Evolutionary conservation across 1,140 invertebrate genomes (phyloP), one percentile per base, ranked within the genome.

Genomic region (Drosophila fuyamai): DNA sequence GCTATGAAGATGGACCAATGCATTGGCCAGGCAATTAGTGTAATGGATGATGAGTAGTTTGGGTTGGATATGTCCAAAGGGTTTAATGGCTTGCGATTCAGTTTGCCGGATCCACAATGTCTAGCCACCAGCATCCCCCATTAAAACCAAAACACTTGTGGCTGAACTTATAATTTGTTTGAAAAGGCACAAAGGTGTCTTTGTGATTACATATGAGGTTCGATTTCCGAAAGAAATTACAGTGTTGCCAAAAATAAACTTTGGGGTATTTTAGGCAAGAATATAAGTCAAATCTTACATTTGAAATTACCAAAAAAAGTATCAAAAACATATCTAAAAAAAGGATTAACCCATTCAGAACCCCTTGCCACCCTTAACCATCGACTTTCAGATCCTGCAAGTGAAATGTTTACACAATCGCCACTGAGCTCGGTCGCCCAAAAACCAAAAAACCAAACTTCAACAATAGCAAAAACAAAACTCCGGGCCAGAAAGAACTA

Each of bases 381-480:
- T 14, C 43, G 9, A 23, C 43, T 23, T 53, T 44, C n/a, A 35
- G 35, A 27, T 73, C 54, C 83, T 86, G 83, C 67, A 83, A 79
- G 62, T 88, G 83, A 86, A 86, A 82, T 86, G 83, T 86, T 86
- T 86, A 78, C 80, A 80, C 76, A 82, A 78, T 79, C 79, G 76
- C 67, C 71, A 68, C 32, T 63, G 76, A 70, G 65, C 66, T 73
- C 57, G 79, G 71, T 77, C 71, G 73, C 66, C 76, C 65, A 16
- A 48, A 32, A 59, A 36, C 14, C 62, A 27, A 41, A 41, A 59
- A 40, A 79, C 59, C 62, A 56, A 76, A 66, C 58, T 71, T 66
- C 60, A 82, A 65, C 78, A 81, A 81, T 71, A 76, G 72, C 54
- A 59, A 77, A 68, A 86, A 72, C 75, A 76, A 68, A 48, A 70